Evolutionary conservation across 2,113 vertebrate species (phyloP).

Genomic region (Amphiprion ocellaris): DNA sequence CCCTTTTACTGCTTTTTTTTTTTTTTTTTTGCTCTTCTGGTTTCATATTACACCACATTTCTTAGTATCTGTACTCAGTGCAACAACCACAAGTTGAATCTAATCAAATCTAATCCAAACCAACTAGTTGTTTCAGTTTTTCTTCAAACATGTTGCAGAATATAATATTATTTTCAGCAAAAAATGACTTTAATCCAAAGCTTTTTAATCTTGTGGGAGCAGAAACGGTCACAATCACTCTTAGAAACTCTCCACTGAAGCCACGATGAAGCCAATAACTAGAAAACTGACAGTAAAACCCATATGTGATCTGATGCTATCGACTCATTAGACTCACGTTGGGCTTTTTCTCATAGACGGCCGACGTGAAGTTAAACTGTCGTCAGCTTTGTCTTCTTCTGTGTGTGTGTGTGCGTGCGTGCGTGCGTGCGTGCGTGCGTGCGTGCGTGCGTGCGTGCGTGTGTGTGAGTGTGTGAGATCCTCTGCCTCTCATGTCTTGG

Average conservation of each 20-base stretch:
- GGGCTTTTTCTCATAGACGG: constrained; percentile 17
- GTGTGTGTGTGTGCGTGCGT: constrained; percentile 41
- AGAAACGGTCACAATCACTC: constrained; percentile 11
- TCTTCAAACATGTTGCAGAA: too few relatives aligned
- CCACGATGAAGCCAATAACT: constrained; percentile 14
- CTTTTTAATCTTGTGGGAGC: constrained; percentile 26
- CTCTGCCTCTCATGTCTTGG: constrained; percentile 80
- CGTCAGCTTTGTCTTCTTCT: constrained; percentile 31
- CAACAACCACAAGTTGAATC: too few relatives aligned
- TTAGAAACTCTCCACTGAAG: constrained; percentile 6
- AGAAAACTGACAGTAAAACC: constrained; percentile 3
- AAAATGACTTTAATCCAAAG: too few relatives aligned
- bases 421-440: too few relatives aligned
- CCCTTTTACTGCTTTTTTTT: too few relatives aligned
- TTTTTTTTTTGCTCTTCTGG: too few relatives aligned
- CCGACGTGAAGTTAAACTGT: constrained; percentile 4
- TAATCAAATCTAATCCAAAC: too few relatives aligned
- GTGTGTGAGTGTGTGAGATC: constrained; percentile 63
- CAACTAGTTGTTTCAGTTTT: too few relatives aligned
- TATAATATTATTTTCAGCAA: too few relatives aligned
- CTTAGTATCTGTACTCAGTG: too few relatives aligned
- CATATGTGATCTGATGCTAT: constrained; percentile 31
- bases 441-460: constrained; percentile 27
- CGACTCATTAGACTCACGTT: constrained; percentile 37
- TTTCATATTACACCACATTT: too few relatives aligned